phyloP scores from a whole-genome alignment of 2,888 invertebrate genomes.

The Orthosia cruda region DNA sequence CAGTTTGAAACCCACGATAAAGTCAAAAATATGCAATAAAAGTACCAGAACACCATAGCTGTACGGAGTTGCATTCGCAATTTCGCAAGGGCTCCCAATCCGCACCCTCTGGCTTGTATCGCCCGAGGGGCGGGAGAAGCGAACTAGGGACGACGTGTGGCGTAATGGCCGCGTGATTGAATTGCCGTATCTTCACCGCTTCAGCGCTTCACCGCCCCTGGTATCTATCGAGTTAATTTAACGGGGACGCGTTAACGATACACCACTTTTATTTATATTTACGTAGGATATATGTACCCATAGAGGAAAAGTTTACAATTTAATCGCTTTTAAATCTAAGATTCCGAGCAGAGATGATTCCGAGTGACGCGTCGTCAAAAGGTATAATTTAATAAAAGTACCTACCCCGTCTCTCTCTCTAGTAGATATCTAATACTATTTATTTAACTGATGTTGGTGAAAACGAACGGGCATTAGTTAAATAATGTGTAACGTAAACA shows the following conservation, averaged over 20 bases:
- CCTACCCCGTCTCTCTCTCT: no score
- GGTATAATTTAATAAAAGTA: no score
- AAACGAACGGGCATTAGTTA: not conserved
- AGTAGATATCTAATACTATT: no score
- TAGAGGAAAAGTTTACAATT: not conserved
- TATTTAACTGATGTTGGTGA: not conserved
- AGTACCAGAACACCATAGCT: slow-evolving; percentile 80
- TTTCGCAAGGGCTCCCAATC: slow-evolving; percentile 76
- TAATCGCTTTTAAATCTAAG: slow-evolving; percentile 15
- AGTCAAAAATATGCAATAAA: slow-evolving; percentile 82
- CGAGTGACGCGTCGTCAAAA: not conserved
- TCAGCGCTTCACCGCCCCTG: slow-evolving; percentile 80
- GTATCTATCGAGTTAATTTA: slow-evolving; percentile 85
- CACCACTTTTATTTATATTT: slow-evolving; percentile 54
- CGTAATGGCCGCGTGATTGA: slow-evolving; percentile 86
- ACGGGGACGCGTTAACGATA: slow-evolving; percentile 72
- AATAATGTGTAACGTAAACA: not conserved
- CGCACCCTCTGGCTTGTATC: slow-evolving; percentile 66
- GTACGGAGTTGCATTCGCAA: slow-evolving; percentile 78
- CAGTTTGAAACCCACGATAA: not conserved
- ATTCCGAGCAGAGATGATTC: not conserved
- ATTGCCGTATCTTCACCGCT: slow-evolving; percentile 85
- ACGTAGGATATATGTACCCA: slow-evolving; percentile 19
- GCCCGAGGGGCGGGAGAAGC: slow-evolving; percentile 66
- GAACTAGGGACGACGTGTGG: slow-evolving; percentile 76